Evolutionary conservation across 2,797 vertebrate genomes (phyloP).

Genomic region (Argya squamiceps): DNA sequence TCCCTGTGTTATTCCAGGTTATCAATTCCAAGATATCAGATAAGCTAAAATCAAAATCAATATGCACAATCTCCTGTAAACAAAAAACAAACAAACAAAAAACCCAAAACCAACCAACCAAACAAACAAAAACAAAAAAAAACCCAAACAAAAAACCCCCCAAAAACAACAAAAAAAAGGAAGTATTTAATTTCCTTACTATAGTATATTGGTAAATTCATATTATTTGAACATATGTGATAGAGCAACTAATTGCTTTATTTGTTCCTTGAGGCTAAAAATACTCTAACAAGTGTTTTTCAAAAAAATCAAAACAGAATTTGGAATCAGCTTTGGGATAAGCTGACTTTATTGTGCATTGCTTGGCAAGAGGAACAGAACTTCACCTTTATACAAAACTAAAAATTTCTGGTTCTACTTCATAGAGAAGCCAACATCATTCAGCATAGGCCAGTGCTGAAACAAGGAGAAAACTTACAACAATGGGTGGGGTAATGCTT

Average conservation of each 20-base stretch:
- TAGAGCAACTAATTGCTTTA: neutral
- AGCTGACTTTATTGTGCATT: neutral
- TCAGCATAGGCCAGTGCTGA: neutral
- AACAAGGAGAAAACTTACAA: neutral
- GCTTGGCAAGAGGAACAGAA: neutral
- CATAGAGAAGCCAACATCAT: neutral
- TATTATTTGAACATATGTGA: neutral
- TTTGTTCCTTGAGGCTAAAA: neutral
- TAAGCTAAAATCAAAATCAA: neutral
- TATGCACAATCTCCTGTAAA: neutral
- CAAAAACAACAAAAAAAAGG: neutral
- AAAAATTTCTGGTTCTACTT: neutral
- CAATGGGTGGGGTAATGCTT: neutral
- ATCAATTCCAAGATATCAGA: neutral
- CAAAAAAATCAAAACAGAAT: neutral
- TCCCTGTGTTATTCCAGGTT: neutral
- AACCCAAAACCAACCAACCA: too few species aligned
- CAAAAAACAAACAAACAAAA: rapidly evolving
- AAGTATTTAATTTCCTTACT: neutral
- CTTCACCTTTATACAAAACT: neutral
- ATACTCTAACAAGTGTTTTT: neutral
- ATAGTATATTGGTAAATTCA: neutral
- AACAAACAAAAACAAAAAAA: too few species aligned
- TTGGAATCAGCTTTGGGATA: neutral
- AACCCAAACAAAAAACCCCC: too few species aligned